Evolutionary conservation across 1,140 invertebrate genomes (phyloP), one percentile per base, ranked within the genome.

Genomic region (Bombyx mandarina): DNA sequence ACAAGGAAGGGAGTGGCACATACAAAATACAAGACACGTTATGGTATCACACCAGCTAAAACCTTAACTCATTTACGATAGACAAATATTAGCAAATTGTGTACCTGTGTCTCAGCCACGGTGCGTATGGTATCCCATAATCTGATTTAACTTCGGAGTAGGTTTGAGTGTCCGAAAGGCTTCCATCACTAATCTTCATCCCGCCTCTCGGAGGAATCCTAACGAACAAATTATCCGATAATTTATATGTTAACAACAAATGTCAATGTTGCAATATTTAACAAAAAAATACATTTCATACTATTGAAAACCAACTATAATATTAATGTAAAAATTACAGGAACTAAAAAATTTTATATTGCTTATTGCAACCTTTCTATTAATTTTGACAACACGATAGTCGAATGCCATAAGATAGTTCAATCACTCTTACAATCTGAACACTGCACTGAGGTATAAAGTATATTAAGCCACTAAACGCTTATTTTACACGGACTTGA

Each of bases 141-240:
- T 93, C 92, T 3, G 91, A 91, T 63, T 91, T 91, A 7, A 91
- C 90, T 75, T 91, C 90, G 1, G 90, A 90, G 66, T 91, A 91
- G 6, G 91, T 92, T 74, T 93, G 92, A 3, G 91, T 90, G 69
- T 96, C 95, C 45, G 94, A 96, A 3, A 96, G 88, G 48, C 94
- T 95, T 7, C 95, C 95, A 77, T 94, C 93, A 49, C 91, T 91
- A 45, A 90, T 90, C 75, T 92, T 92, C 61, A 90, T 91, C 8
- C 84, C 89, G 63, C 82, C 90, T 72, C 89, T 89, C 49, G 87
- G 89, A 43, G 89, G 75, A 26, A 90, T 78, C 72, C 90, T 91
- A 63, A 12, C 74, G 79, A 42, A 10, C 66, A 66, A 56, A 26
- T 12, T 46, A 52, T 51, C 7, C 42, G 22, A 51, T 35, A 5